Base-by-base conservation (phyloP, 1,140 invertebrate genomes). In the Propsilocerus akamusi region DNA sequence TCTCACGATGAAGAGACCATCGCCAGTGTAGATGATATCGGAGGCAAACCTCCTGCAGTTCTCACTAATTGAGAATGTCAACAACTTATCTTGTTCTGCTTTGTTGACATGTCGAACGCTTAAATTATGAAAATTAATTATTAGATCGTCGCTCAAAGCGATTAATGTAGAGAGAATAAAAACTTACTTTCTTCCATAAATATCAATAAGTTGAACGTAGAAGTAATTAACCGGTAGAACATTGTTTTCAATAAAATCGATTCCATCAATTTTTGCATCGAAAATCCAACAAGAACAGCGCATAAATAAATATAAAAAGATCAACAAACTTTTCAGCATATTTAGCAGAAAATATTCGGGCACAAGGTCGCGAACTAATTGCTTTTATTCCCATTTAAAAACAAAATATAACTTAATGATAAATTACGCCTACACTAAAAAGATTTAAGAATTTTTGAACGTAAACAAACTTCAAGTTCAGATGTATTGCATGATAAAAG, bases 1-100 rank as follows among this genome's bases (percentile, higher is more conserved):
- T 48, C 90, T 72, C 4, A 91, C 74, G 58, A 95, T 86, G 60
- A 83, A 87, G 26, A 76, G 79, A 3, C 86, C 87, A 76, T 95
- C 87, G 58, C 83, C 81, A 52, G 81, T 73, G 60, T 95, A 77
- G 25, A 95, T 70, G 47, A 81, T 70, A 66, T 93, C 83, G 0
- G 74, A 48, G 47, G 55, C 54, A 0, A 50, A 54, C 1, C 60
- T 54, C 32, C 60, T 4, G 11, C 34, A 41, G 17, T 20, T 41
- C 5, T 20, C 22, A 20, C 22, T n/a, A 3, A 41, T 17, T 20
- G 34, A 20, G 10, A 41, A 41, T 17, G 17, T 14, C 4, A 41
- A 20, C 17, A 41, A 41, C 17, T 41, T 41, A 20, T 41, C 14
- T 20, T 41, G 14, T 1, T 5, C 68, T 77, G 81, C 83, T 53